These are phyloP conservation scores for Aurelia sp. DNA, from an alignment of 30 jellyfish, hydroid and myxozoan genomes.

Conservation along the genomic window DNA sequence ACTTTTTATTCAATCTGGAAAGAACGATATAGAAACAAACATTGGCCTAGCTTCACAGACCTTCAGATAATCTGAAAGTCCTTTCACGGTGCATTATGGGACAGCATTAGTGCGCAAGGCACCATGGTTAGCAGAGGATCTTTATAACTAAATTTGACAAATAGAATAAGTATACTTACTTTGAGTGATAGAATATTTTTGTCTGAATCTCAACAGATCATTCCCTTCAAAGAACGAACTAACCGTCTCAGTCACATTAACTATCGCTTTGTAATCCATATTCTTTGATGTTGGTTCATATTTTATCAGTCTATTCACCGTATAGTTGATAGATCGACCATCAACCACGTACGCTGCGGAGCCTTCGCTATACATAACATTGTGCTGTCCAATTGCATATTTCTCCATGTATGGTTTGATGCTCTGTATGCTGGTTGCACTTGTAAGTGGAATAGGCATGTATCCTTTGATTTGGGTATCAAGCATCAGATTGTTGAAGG, in stretches of 20 bases:
- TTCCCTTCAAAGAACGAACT: conserved; percentile 19
- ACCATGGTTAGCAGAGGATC: too few relatives aligned
- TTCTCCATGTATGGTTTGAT: conserved; percentile 40
- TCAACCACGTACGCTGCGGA: conserved; percentile 45
- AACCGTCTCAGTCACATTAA: conserved; percentile 3
- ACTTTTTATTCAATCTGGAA: too few relatives aligned
- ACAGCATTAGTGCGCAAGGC: too few relatives aligned
- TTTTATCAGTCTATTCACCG: conserved; percentile 29
- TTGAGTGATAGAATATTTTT: conserved; percentile 12
- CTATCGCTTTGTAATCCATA: conserved; percentile 35
- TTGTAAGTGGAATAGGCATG: conserved; percentile 62
- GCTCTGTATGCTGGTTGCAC: conserved; percentile 27
- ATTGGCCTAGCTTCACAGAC: too few relatives aligned
- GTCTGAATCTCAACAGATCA: conserved; percentile 29
- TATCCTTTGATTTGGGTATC: conserved; percentile 63
- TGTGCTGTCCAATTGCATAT: conserved; percentile 26
- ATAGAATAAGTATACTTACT: neutral
- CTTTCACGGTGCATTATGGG: too few relatives aligned
- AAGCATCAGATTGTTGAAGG: conserved; percentile 61
- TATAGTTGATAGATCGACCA: conserved; percentile 27
- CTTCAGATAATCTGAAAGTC: too few relatives aligned
- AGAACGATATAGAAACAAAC: too few relatives aligned
- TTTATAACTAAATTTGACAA: too few relatives aligned
- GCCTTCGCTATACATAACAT: conserved; percentile 54
- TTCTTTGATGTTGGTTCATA: conserved; percentile 18